Evolutionary conservation across 1,140 invertebrate species (phyloP).

Genomic region (Neodiprion lecontei): DNA sequence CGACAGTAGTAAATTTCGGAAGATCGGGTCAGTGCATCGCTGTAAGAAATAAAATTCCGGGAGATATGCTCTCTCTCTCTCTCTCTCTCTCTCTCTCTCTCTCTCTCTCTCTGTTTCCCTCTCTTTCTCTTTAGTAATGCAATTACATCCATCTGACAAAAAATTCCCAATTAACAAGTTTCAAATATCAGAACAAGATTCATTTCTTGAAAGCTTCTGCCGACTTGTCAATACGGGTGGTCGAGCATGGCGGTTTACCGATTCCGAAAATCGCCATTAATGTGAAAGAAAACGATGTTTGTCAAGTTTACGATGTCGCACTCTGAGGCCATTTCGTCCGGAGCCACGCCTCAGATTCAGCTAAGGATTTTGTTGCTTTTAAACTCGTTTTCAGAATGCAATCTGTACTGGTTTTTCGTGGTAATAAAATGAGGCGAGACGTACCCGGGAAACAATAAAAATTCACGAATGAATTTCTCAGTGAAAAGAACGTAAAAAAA

Average conservation of each 20-base stretch:
- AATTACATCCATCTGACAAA: too few species aligned
- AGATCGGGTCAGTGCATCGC: background rate
- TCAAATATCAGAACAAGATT: too few species aligned
- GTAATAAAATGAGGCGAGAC: too few species aligned
- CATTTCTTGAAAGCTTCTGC: background rate
- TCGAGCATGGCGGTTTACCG: background rate
- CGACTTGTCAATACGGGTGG: background rate
- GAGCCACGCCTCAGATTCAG: background rate
- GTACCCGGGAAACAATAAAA: too few species aligned
- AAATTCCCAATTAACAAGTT: too few species aligned
- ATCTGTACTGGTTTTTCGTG: too few species aligned
- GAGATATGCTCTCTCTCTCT: slow-evolving; percentile 2
- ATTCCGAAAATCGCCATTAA: background rate
- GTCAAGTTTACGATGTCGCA: background rate
- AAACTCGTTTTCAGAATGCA: background rate
- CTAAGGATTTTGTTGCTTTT: background rate
- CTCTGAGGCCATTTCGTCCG: background rate
- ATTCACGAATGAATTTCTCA: too few species aligned
- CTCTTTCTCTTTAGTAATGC: slow-evolving; percentile 5
- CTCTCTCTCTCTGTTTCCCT: background rate
- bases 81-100: slow-evolving; percentile 13
- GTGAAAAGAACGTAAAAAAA: too few species aligned
- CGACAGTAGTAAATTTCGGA: background rate
- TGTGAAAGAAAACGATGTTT: background rate
- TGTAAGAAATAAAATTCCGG: background rate